A percentile compares a stretch with the other conserved stretches of the same genome.
phyloP scores from a whole-genome alignment of 2,113 vertebrate species.

The Cnemophilus loriae region DNA sequence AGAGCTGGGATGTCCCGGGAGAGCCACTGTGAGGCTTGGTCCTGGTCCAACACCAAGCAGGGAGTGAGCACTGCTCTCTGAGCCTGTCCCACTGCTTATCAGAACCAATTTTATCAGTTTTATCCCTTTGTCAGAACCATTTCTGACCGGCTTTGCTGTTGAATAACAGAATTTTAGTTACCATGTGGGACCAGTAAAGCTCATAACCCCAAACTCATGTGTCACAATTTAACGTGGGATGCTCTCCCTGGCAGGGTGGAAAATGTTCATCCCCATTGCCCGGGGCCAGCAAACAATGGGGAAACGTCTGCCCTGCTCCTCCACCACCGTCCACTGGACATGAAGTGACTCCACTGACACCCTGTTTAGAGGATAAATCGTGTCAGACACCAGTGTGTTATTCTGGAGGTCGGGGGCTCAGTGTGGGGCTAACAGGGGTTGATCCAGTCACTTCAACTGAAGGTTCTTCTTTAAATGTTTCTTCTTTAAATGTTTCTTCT shows the following conservation, averaged over 20 bases:
- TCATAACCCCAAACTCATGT: background rate
- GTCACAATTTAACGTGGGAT: background rate
- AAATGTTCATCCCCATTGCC: background rate
- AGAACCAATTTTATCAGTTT: background rate
- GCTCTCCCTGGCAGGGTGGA: background rate
- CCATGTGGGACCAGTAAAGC: background rate
- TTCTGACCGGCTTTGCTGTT: background rate
- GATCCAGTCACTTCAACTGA: background rate
- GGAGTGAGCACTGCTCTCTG: background rate
- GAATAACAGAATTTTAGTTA: background rate
- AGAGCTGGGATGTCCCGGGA: background rate
- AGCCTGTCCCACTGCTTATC: background rate
- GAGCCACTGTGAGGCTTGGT: background rate
- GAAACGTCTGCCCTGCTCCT: background rate
- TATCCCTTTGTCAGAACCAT: accelerated
- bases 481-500: background rate
- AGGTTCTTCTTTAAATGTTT: background rate
- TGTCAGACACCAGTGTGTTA: background rate
- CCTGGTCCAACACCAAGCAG: background rate
- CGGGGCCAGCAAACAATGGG: background rate
- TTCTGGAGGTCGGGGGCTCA: background rate
- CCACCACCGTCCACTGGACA: background rate
- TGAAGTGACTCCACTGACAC: background rate
- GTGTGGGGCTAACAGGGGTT: background rate
- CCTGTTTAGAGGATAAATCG: background rate